Conservation (phyloP, 2,797 vertebrate genomes). For the Alcedo atthis region DNA sequence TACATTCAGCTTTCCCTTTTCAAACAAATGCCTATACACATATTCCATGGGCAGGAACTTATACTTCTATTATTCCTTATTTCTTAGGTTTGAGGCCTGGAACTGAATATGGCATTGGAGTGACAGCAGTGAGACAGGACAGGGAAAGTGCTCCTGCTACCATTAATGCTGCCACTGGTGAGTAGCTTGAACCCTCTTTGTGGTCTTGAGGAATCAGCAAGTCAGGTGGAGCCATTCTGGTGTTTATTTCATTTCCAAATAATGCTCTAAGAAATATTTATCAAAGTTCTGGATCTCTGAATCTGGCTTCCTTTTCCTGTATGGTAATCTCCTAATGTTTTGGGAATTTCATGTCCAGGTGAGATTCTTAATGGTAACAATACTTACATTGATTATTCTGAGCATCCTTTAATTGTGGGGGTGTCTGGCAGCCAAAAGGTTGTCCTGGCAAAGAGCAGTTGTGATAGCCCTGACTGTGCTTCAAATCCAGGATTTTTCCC, state of each 20-base stretch:
- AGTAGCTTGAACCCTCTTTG: conserved; percentile 9
- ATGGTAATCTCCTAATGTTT: neutral
- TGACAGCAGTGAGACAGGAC: conserved; percentile 92
- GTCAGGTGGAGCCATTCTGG: neutral
- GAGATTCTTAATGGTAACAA: neutral
- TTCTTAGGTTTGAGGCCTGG: conserved; percentile 89
- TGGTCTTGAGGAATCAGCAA: neutral
- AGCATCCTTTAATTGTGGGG: neutral
- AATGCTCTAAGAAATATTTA: neutral
- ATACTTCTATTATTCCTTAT: neutral
- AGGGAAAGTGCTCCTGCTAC: conserved; percentile 92
- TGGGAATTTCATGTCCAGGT: neutral
- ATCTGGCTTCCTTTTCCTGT: neutral
- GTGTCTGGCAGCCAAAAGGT: neutral
- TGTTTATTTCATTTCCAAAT: neutral
- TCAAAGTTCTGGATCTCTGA: neutral
- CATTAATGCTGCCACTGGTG: conserved; percentile 94
- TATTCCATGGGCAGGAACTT: neutral
- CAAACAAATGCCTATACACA: neutral
- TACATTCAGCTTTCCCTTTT: neutral
- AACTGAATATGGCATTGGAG: conserved; percentile 96
- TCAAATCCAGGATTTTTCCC: neutral
- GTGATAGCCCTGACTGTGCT: neutral
- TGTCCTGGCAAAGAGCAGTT: neutral
- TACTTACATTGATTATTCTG: neutral